Conservation (phyloP, 2,113 vertebrate species). For the Phodopus roborovskii region DNA sequence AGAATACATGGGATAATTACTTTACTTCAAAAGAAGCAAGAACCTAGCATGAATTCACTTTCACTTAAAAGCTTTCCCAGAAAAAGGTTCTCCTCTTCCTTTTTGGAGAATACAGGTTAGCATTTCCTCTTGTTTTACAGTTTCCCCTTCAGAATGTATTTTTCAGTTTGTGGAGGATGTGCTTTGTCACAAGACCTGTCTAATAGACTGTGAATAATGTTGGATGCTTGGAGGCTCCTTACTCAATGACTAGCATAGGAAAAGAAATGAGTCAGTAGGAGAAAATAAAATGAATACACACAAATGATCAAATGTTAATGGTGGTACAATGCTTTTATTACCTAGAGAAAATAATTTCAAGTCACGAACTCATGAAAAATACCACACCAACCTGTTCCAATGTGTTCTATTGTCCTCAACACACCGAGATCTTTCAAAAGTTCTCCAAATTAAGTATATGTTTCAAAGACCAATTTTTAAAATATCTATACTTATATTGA, state of each 20-base stretch:
- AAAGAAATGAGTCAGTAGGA: neutral
- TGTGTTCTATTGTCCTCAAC: constrained; percentile 13
- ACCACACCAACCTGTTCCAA: neutral
- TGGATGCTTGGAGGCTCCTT: neutral
- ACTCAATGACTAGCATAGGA: neutral
- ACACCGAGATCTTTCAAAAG: neutral
- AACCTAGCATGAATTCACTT: neutral
- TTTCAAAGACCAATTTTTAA: neutral
- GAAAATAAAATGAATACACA: constrained; percentile 14
- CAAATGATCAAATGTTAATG: constrained; percentile 3
- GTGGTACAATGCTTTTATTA: constrained; percentile 6
- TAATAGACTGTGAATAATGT: constrained; percentile 13
- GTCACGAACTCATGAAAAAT: neutral
- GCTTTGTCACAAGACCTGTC: constrained; percentile 45
- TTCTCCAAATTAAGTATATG: neutral
- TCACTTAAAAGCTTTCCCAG: neutral
- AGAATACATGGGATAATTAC: fast-evolving
- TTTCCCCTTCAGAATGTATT: constrained; percentile 57
- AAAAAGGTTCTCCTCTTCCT: constrained; percentile 6
- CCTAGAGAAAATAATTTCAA: constrained; percentile 40
- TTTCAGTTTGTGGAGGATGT: constrained; percentile 2
- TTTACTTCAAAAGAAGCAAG: neutral
- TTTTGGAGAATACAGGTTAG: constrained; percentile 24
- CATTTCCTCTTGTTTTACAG: constrained; percentile 51
- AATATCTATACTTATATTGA: neutral